These are phyloP conservation scores for Acyrthosiphon pisum DNA, from an alignment of 1,140 invertebrate genomes.

Conservation along the genomic window DNA sequence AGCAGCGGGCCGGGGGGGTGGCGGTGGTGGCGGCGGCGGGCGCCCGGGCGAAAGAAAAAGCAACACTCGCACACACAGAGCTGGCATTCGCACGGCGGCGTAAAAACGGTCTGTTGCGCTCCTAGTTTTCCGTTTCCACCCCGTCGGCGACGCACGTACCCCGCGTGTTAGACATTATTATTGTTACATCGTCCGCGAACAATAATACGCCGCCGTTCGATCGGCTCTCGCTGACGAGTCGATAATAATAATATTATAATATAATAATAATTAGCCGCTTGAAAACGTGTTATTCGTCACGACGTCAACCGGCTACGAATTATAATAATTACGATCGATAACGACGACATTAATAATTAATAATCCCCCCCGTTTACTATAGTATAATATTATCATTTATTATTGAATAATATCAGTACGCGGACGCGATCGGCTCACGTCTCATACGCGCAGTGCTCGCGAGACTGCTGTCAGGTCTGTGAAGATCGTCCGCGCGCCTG, in stretches of 20 bases:
- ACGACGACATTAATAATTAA: too few relatives aligned
- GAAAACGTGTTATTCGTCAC: too few relatives aligned
- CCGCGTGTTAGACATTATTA: neutral
- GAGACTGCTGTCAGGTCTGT: too few relatives aligned
- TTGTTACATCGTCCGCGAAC: neutral
- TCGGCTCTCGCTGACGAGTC: neutral
- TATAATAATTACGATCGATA: too few relatives aligned
- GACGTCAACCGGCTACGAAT: too few relatives aligned
- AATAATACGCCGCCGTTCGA: neutral
- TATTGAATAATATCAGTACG: neutral
- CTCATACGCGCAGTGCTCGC: too few relatives aligned
- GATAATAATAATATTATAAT: too few relatives aligned
- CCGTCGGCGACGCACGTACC: neutral
- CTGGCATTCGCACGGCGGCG: neutral
- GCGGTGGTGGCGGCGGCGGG: neutral
- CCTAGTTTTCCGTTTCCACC: conserved; percentile 26
- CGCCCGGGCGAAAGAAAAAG: conserved; percentile 51
- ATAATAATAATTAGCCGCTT: too few relatives aligned
- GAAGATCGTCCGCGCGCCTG: too few relatives aligned
- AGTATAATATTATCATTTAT: neutral
- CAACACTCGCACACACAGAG: conserved; percentile 21
- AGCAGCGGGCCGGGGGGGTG: neutral
- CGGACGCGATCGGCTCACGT: too few relatives aligned
- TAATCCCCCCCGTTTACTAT: too few relatives aligned
- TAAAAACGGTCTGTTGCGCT: conserved; percentile 56